Base-by-base conservation (phyloP, 2,113 vertebrate genomes). In the Orcinus orca region DNA sequence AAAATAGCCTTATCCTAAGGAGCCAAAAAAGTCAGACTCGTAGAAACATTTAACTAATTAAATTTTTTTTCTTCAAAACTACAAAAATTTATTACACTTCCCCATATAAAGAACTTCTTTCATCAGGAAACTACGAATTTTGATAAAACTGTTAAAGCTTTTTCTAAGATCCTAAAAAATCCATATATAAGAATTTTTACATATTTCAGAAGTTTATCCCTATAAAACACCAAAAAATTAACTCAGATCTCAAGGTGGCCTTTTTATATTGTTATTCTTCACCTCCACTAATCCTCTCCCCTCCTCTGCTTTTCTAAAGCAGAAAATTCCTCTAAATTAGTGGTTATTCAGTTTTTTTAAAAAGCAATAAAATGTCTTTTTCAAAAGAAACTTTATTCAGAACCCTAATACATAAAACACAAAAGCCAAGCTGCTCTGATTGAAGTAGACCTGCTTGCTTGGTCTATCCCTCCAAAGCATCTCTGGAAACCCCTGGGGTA, bases 211-310 rank as follows among this genome's bases (percentile, higher is more conserved):
- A 95, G 58, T 88, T 53, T 77, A 88, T 90, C 44, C 50, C 60
- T 82, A 88, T 76, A 63, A 96, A 95, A 73, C 26, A 44, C 31
- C 47, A 83, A 74, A 90, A 96, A 73, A 85, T 53, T 85, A 41
- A 92, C 29, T 90, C 83, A 85, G 93, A 82, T 87, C 38, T 94
- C 84, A 82, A 91, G 44, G 44, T 93, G 33, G 74, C 36, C 85
- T n/a, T 81, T 93, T 94, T 77, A 47, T n/a, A 12, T 60, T 58
- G 1, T 77, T 55, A 67, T 67, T 82, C 38, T 83, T 95, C 83
- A 50, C 31, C 58, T 80, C 33, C 58, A 96, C 50, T 47, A 58
- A 89, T 13, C 41, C 25, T 77, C 38, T 88, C 67, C 44, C 33
- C 68, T 84, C 15, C 82, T 95, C 53, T 74, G 55, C 41, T 94